Conservation (phyloP, 2,888 invertebrate species). For the Strigamia maritima region DNA sequence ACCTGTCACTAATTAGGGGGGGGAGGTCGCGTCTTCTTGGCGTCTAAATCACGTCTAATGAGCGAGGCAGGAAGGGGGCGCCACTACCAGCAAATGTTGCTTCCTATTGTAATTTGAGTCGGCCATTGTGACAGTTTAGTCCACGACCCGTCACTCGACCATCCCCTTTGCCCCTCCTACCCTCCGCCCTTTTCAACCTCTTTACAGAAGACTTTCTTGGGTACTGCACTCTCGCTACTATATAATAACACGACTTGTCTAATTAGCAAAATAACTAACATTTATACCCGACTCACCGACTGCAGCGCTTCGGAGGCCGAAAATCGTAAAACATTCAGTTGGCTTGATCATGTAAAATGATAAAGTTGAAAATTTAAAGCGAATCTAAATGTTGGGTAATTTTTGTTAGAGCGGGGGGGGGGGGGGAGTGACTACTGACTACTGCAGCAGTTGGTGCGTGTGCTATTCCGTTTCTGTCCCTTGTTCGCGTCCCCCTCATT, state of each 20-base stretch:
- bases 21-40: conserved; percentile 21
- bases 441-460: neutral
- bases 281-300: neutral
- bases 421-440: neutral
- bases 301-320: too few species aligned
- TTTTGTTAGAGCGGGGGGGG: neutral
- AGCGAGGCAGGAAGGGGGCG: conserved; percentile 6
- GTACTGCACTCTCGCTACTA: neutral
- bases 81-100: conserved; percentile 20
- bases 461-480: neutral
- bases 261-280: neutral
- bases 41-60: conserved; percentile 23
- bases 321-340: too few species aligned
- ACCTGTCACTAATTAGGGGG: conserved; percentile 23
- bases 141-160: conserved; percentile 19
- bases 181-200: conserved; percentile 10
- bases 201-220: neutral
- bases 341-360: too few species aligned
- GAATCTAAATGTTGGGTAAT: too few species aligned
- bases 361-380: too few species aligned
- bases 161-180: conserved; percentile 6
- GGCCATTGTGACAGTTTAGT: conserved; percentile 23
- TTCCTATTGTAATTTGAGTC: conserved; percentile 23
- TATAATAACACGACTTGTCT: neutral
- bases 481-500: neutral